phyloP scores from a whole-genome alignment of 2,797 vertebrate genomes.

The Ctenopoma kingsleyae region DNA sequence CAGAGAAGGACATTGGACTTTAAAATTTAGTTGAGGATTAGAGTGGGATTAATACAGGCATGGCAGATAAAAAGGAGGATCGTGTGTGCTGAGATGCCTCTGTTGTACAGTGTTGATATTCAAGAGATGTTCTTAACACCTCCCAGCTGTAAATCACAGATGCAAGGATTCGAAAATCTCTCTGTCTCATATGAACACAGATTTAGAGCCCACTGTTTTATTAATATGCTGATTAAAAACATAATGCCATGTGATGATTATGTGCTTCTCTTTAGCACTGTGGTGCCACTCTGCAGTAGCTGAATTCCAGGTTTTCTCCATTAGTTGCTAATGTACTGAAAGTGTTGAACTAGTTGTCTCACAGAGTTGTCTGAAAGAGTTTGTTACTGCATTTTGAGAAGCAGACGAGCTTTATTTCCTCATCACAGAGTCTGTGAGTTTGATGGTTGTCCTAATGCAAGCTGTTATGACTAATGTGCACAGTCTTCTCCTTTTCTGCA shows the following conservation, averaged over 20 bases:
- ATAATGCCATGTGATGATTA: conserved; percentile 40
- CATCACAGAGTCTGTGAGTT: too few relatives aligned
- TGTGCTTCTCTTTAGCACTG: conserved; percentile 14
- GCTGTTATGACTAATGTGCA: neutral
- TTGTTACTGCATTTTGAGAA: neutral
- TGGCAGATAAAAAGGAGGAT: conserved; percentile 39
- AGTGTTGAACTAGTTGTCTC: neutral
- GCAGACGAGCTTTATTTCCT: neutral
- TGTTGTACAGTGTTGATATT: conserved; percentile 66
- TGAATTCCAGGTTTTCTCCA: neutral
- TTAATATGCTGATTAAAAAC: conserved; percentile 55
- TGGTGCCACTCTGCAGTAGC: conserved; percentile 1
- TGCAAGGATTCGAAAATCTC: conserved; percentile 43
- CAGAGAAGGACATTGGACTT: conserved; percentile 49
- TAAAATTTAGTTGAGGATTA: conserved; percentile 63
- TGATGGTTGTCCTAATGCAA: neutral
- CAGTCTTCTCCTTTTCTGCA: neutral
- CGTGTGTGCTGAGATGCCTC: conserved; percentile 43
- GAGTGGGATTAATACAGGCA: conserved; percentile 52
- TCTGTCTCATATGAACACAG: conserved; percentile 23
- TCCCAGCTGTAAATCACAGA: conserved; percentile 51
- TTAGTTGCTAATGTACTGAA: neutral
- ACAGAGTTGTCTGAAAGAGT: neutral
- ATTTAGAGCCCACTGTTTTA: conserved; percentile 38
- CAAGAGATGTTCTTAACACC: conserved; percentile 55